These are phyloP conservation scores for Phenganax subtilis DNA, from an alignment of 92 coral and sea anemone species.

Conservation along the genomic window DNA sequence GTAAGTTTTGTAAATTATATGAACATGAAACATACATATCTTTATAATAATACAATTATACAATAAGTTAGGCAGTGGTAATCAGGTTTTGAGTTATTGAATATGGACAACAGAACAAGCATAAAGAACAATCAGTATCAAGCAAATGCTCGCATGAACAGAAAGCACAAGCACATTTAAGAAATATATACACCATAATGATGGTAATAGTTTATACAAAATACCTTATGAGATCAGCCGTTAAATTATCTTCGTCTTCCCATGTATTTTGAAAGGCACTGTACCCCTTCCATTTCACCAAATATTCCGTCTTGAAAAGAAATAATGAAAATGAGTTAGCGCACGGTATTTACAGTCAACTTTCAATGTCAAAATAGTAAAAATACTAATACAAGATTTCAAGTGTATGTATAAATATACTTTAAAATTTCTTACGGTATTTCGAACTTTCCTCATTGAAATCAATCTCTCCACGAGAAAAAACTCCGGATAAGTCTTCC, in stretches of 20 bases:
- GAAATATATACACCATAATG: no score
- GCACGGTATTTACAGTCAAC: not conserved
- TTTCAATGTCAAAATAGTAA: not conserved
- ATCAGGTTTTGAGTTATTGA: no score
- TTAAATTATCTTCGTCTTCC: slow-evolving; percentile 40
- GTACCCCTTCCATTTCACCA: slow-evolving; percentile 32
- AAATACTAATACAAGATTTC: not conserved
- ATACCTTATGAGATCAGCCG: not conserved
- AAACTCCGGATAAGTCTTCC: slow-evolving; percentile 4
- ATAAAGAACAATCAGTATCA: no score
- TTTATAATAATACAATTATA: no score
- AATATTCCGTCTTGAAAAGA: slow-evolving; percentile 26
- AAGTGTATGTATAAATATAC: not conserved
- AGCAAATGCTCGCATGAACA: no score
- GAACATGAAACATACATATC: no score
- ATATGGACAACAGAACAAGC: no score
- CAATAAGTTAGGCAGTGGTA: no score
- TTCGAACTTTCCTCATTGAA: slow-evolving; percentile 30
- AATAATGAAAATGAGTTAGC: not conserved
- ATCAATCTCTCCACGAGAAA: slow-evolving; percentile 22
- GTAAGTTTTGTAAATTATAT: no score
- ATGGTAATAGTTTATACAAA: no score
- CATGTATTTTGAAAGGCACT: slow-evolving; percentile 38
- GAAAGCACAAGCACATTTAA: no score
- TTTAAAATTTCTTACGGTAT: slow-evolving; percentile 15